Conservation (phyloP, 2,113 vertebrate genomes). For the Cacatua alba region DNA sequence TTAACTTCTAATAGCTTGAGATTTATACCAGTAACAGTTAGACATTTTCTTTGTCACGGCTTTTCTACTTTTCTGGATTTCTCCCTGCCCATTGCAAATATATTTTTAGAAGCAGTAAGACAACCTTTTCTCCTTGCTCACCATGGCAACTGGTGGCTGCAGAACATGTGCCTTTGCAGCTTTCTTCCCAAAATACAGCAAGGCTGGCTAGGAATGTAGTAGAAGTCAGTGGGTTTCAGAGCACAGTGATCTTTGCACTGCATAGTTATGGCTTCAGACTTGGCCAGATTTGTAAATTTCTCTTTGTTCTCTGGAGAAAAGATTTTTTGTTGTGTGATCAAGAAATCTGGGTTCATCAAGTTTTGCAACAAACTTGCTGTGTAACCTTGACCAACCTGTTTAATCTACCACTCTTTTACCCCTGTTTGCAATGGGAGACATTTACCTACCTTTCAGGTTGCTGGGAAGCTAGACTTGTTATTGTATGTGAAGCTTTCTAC, state of each 20-base stretch:
- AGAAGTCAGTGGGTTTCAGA: not conserved
- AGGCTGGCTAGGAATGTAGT: not conserved
- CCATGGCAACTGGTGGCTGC: conserved; percentile 41
- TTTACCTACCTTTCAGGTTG: not conserved
- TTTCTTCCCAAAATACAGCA: not conserved
- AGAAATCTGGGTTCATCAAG: not conserved
- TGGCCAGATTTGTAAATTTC: not conserved
- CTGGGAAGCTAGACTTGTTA: not conserved
- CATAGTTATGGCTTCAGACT: not conserved
- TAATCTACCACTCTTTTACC: not conserved
- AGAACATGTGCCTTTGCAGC: not conserved
- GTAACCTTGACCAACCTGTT: not conserved
- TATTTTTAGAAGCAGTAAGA: conserved; percentile 24
- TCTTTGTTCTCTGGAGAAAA: not conserved
- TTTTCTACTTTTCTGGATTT: not conserved
- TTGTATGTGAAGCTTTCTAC: not conserved
- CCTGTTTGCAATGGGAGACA: not conserved
- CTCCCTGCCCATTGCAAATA: not conserved
- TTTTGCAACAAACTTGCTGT: not conserved
- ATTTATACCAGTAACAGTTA: not conserved
- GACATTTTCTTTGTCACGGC: not conserved
- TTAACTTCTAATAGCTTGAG: not conserved
- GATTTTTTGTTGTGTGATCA: not conserved
- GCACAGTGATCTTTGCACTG: not conserved
- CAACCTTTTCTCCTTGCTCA: conserved; percentile 12